phyloP scores from a whole-genome alignment of 2,888 invertebrate species.

The Labia minor region DNA sequence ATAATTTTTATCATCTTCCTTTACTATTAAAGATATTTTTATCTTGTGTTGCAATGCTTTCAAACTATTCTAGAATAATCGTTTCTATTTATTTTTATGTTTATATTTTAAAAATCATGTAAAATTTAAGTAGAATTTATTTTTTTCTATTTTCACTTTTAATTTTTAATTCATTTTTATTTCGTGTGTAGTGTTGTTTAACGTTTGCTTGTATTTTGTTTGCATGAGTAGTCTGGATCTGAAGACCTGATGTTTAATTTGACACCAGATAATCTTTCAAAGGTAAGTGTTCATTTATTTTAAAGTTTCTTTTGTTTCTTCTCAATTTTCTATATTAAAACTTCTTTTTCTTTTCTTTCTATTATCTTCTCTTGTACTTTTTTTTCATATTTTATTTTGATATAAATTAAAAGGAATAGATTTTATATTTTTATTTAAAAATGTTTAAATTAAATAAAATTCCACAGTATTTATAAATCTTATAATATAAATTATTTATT shows the following conservation, averaged over 20 bases:
- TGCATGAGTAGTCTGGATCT: slow-evolving; percentile 8
- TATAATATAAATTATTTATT: too few species aligned
- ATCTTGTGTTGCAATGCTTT: neutral
- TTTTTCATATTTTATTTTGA: neutral
- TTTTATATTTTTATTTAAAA: too few species aligned
- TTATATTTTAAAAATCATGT: too few species aligned
- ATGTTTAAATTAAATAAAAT: too few species aligned
- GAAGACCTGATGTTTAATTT: slow-evolving; percentile 7
- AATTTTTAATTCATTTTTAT: neutral
- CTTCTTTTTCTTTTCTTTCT: neutral
- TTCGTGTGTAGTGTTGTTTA: slow-evolving; percentile 5
- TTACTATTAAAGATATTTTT: neutral
- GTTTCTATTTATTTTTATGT: neutral
- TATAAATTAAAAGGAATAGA: too few species aligned
- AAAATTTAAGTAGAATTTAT: too few species aligned
- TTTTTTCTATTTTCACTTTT: too few species aligned
- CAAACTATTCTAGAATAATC: neutral
- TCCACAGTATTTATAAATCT: too few species aligned
- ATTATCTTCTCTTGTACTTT: neutral
- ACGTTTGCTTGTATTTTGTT: slow-evolving; percentile 13
- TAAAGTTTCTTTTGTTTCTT: neutral
- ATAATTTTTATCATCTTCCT: neutral
- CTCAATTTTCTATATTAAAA: neutral
- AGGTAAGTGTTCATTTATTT: neutral
- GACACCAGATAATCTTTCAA: neutral